Percentiles rank a stretch among this genome's conserved stretches.
phyloP scores from a whole-genome alignment of 1,140 invertebrate genomes.

The Pseudobourletiella spinata region DNA sequence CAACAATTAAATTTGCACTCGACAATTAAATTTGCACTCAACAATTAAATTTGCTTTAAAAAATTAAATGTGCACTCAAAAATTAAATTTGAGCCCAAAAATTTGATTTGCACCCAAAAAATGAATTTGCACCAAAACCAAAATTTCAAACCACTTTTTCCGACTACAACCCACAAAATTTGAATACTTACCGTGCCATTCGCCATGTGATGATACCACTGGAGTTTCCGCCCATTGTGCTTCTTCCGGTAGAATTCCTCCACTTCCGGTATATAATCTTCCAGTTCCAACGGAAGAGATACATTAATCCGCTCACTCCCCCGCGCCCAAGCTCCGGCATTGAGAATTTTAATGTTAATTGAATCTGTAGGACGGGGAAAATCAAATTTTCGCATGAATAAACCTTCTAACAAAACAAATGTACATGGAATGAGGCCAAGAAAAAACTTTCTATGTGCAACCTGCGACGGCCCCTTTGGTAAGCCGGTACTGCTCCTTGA shows the following conservation, averaged over 20 bases:
- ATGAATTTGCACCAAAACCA: background rate
- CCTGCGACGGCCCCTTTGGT: conserved; percentile 49
- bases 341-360: conserved; percentile 74
- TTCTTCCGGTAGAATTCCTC: conserved; percentile 93
- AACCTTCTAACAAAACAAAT: conserved; percentile 7
- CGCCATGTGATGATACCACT: conserved; percentile 99
- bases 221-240: conserved; percentile 93
- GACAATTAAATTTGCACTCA: no score
- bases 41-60: no score
- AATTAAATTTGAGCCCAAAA: no score
- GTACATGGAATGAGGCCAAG: background rate
- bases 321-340: conserved; percentile 95
- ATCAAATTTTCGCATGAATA: background rate
- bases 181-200: conserved; percentile 83
- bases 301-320: conserved; percentile 89
- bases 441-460: conserved; percentile 37
- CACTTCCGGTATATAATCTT: conserved; percentile 97
- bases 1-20: no score
- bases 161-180: no score
- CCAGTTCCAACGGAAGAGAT: conserved; percentile 89
- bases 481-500: conserved; percentile 58
- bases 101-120: background rate
- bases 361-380: conserved; percentile 37
- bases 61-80: conserved; percentile 8
- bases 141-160: no score